These are phyloP conservation scores for Mastomys coucha DNA, from an alignment of 2,113 vertebrate species.

Conservation along the genomic window DNA sequence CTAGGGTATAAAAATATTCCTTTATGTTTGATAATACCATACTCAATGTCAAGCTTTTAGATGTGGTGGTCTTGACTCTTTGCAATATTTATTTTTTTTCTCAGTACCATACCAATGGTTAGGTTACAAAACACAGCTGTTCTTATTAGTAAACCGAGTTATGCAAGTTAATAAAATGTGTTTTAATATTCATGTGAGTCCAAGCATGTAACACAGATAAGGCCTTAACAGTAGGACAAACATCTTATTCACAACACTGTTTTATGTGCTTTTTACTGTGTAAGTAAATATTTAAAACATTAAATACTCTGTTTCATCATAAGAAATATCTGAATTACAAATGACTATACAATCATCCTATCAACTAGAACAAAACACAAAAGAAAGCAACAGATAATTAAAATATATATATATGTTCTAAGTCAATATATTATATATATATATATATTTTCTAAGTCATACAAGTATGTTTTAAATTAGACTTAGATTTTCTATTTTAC, in stretches of 20 bases:
- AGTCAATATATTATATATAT: background rate
- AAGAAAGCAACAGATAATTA: background rate
- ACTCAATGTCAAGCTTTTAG: background rate
- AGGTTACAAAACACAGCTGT: background rate
- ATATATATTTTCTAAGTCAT: background rate
- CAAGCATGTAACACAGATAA: constrained; percentile 17
- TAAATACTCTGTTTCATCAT: constrained; percentile 37
- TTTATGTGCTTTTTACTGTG: background rate
- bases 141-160: background rate
- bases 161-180: background rate
- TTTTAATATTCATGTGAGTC: background rate
- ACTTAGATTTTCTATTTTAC: background rate
- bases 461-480: background rate
- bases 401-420: too few relatives aligned
- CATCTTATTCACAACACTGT: constrained; percentile 27
- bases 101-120: background rate
- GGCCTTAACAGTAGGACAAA: background rate
- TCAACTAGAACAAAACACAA: background rate
- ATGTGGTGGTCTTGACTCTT: background rate
- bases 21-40: constrained; percentile 46
- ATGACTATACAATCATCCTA: background rate
- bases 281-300: background rate
- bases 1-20: background rate
- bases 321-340: constrained; percentile 31
- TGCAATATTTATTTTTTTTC: constrained; percentile 8